Evolutionary conservation across 2,888 invertebrate genomes (phyloP), one percentile per base, ranked within the genome.

Genomic region (Melinaea menophilus): DNA sequence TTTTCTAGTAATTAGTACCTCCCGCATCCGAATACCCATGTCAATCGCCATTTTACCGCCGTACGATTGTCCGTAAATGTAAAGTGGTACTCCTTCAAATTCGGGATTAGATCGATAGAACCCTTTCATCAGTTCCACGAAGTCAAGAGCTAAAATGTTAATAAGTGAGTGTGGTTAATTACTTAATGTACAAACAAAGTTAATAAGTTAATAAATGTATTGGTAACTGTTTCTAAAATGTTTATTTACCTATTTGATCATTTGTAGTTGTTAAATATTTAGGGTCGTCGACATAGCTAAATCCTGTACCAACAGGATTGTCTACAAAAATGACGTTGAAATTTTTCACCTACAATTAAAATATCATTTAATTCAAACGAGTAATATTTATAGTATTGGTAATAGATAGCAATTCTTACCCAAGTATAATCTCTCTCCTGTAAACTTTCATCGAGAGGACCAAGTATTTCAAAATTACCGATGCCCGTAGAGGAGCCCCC

Each of bases 11-110:
- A 61, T 58, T 37, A 41, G 22, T 67, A 93, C 94, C 83, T 92
- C 87, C 63, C 87, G 77, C 80, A 94, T 90, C 61, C 86, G 79
- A 75, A 91, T 80, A 7, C 95, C 96, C 80, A 97, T 97, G 75
- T 96, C 96, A 0, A 95, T 93, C 0, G 96, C 95, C 97, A 97
- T 97, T 88, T 98, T 98, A 2, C 97, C 98, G 22, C 98, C 98
- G 81, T 98, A 98, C 0, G 97, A 97, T 82, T 98, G 97, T 34
- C 95, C 95, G 75, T 96, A 95, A 66, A 98, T 95, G 78, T 97
- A 97, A 46, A 96, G 88, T 0, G 96, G 95, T 0, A 95, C 92
- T 9, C 85, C 88, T 79, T 93, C 92, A 76, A 97, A 97, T 74
- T 94, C 92, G 0, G 95, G 93, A 76, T 95, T 89, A 12, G 88